phyloP scores from a whole-genome alignment of 2,797 vertebrate genomes.

The Catostomus latipinnis region DNA sequence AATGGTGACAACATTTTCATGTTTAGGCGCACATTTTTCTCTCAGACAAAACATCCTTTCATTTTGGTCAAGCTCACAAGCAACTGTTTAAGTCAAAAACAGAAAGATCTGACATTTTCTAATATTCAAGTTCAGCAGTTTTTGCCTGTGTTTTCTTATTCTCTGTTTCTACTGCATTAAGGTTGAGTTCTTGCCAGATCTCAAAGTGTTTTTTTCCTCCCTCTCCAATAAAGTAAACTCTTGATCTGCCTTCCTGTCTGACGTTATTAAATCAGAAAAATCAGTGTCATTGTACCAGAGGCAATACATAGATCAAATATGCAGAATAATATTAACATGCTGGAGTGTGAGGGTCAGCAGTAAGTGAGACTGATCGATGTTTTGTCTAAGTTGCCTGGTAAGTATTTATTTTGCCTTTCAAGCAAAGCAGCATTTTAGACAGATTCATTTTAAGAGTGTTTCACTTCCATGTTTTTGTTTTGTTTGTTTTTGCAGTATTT shows the following conservation, averaged over 20 bases:
- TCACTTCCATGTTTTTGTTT: not conserved
- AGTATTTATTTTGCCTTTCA: conserved; percentile 25
- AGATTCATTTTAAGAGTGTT: conserved; percentile 16
- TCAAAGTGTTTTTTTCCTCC: not conserved
- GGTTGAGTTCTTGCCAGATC: not conserved
- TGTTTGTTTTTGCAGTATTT: conserved; percentile 18
- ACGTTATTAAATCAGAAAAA: conserved; percentile 17
- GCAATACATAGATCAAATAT: conserved; percentile 47
- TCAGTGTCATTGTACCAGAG: not conserved
- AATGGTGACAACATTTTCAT: conserved; percentile 23
- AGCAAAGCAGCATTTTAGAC: conserved; percentile 20
- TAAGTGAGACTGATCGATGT: conserved; percentile 48
- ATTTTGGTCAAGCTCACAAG: not conserved
- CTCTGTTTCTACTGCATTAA: not conserved
- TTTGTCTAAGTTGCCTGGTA: conserved; percentile 13
- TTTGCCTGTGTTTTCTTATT: not conserved
- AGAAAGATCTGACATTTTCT: conserved; percentile 28
- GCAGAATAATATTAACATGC: conserved; percentile 37
- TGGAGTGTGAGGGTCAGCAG: conserved; percentile 10
- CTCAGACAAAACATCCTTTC: conserved; percentile 31
- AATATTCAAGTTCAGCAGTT: conserved; percentile 15
- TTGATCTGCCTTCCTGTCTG: conserved; percentile 18
- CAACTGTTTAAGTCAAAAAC: conserved; percentile 18
- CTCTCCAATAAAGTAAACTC: not conserved
- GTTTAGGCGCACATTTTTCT: conserved; percentile 8